Evolutionary conservation across 2,888 invertebrate species (phyloP).

Genomic region (Ceratothoa steindachneri): DNA sequence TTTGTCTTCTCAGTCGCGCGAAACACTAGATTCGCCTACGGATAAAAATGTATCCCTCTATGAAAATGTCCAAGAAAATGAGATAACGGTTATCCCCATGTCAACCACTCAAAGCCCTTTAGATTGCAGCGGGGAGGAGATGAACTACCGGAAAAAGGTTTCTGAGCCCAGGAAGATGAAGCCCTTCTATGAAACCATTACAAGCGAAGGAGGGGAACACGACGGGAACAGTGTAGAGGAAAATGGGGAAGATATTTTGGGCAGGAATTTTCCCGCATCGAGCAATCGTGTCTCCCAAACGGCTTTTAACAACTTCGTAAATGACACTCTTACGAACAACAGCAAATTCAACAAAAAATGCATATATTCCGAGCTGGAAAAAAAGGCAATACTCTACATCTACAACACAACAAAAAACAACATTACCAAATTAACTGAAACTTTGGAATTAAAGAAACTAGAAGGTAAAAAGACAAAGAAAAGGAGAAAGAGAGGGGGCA

Average conservation of each 20-base stretch:
- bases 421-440: neutral
- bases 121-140: neutral
- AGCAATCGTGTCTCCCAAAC: neutral
- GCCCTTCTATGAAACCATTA: neutral
- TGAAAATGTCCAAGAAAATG: neutral
- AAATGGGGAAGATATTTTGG: neutral
- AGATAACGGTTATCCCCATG: no score
- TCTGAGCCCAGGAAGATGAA: neutral
- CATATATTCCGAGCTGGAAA: neutral
- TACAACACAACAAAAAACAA: slow-evolving; percentile 6
- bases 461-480: neutral
- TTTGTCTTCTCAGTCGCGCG: no score
- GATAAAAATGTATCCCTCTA: neutral
- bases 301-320: neutral
- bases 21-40: neutral
- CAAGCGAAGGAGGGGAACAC: neutral
- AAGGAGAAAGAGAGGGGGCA: neutral
- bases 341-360: neutral
- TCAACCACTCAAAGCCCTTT: no score
- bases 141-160: neutral
- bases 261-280: no score
- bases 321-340: neutral
- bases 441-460: neutral
- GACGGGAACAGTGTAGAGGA: neutral
- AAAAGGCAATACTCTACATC: neutral